phyloP scores from a whole-genome alignment of 2,888 invertebrate species.

The Conomelus anceps region DNA sequence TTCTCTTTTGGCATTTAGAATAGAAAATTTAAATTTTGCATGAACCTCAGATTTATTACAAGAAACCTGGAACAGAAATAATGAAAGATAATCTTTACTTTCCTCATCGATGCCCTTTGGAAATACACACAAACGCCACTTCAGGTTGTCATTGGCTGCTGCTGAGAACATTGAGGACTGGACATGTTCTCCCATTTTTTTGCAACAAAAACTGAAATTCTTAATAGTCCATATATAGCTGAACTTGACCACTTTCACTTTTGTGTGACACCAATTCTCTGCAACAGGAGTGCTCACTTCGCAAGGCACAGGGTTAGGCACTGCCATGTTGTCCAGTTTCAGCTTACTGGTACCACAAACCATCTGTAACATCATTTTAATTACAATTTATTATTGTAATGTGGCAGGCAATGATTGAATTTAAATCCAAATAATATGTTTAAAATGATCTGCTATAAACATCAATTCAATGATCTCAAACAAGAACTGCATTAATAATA shows the following conservation, averaged over 20 bases:
- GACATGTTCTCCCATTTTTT: slow-evolving; percentile 99
- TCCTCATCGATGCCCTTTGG: slow-evolving; percentile 99
- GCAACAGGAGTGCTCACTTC: no score
- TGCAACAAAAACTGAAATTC: slow-evolving; percentile 99
- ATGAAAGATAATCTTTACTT: slow-evolving; percentile 98
- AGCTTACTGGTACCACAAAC: no score
- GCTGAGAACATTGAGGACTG: slow-evolving; percentile 99
- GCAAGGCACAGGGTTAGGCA: no score
- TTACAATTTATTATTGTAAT: no score
- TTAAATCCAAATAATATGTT: no score
- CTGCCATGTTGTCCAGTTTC: no score
- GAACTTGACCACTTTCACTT: slow-evolving; percentile 99
- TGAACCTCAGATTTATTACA: slow-evolving; percentile 99
- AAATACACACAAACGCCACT: slow-evolving; percentile 99
- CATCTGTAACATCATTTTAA: no score
- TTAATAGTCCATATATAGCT: slow-evolving; percentile 99
- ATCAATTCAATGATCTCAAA: no score
- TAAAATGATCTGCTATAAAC: no score
- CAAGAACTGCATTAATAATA: no score
- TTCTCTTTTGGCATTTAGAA: slow-evolving; percentile 99
- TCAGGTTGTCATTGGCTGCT: slow-evolving; percentile 98
- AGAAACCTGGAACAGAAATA: slow-evolving; percentile 96
- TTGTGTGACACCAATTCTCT: slow-evolving; percentile 44
- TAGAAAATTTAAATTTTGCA: slow-evolving; percentile 99
- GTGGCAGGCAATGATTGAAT: no score